Percentiles rank a stretch among this genome's conserved stretches.
Evolutionary conservation across 1,140 invertebrate species (phyloP).

Genomic region (Pectinophora gossypiella): DNA sequence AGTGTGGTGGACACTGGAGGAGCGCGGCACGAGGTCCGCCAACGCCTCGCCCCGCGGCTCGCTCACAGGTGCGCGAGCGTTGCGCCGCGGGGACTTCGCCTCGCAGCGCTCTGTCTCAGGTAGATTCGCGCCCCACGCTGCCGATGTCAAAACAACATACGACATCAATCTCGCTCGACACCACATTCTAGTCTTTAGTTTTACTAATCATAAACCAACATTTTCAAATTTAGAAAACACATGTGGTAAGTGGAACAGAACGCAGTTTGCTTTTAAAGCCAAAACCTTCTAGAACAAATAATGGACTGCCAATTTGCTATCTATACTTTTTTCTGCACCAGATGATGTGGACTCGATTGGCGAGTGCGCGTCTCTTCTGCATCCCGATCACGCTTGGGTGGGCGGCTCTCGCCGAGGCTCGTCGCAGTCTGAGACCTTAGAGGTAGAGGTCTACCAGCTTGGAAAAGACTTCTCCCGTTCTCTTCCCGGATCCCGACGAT

Average conservation of each 20-base stretch:
- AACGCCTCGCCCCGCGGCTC: constrained; percentile 88
- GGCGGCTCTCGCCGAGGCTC: constrained; percentile 86
- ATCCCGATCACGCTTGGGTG: constrained; percentile 89
- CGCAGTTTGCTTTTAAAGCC: not conserved
- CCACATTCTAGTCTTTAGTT: too few species aligned
- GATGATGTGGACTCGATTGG: constrained; percentile 85
- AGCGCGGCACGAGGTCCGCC: constrained; percentile 84
- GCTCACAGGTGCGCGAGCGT: constrained; percentile 78
- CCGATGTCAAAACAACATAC: not conserved
- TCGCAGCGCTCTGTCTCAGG: constrained; percentile 82
- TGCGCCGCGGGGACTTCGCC: constrained; percentile 79
- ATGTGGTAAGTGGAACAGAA: not conserved
- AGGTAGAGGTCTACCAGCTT: constrained; percentile 89
- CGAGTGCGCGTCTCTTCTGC: constrained; percentile 82
- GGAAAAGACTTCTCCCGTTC: constrained; percentile 90
- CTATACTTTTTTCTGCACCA: constrained; percentile 16
- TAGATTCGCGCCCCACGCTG: constrained; percentile 24
- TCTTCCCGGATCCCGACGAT: constrained; percentile 87
- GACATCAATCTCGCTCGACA: too few species aligned
- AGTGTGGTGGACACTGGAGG: constrained; percentile 91
- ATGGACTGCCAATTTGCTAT: not conserved
- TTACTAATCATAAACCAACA: too few species aligned
- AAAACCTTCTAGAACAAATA: not conserved
- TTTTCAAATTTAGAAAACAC: not conserved
- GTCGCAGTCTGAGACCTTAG: constrained; percentile 88